Conservation (phyloP, 1,140 invertebrate species). For the Heliothis subflexa region DNA sequence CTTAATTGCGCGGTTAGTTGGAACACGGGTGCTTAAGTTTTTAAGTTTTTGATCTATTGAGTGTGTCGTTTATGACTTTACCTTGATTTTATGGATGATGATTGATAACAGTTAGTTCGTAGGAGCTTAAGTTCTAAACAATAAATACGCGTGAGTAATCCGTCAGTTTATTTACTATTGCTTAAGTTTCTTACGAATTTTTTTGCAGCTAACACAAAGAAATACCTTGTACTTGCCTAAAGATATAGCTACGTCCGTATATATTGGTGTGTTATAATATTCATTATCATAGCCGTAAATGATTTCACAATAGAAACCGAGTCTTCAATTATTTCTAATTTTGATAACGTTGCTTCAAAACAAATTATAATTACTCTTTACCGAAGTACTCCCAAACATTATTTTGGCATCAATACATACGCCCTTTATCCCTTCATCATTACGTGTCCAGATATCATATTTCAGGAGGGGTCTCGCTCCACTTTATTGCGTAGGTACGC, state of each 20-base stretch:
- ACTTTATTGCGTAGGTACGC: constrained; percentile 32
- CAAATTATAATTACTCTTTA: neutral
- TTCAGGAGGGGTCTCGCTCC: neutral
- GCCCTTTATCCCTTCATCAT: constrained; percentile 4
- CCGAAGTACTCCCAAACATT: neutral
- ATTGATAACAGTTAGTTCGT: neutral
- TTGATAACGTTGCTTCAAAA: neutral
- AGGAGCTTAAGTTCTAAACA: too few species aligned
- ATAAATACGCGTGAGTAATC: too few species aligned
- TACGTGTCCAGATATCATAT: constrained; percentile 30
- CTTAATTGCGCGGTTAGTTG: constrained; percentile 34
- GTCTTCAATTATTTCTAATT: too few species aligned
- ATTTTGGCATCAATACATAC: neutral
- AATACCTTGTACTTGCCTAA: too few species aligned
- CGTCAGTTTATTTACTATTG: too few species aligned
- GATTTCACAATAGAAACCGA: too few species aligned
- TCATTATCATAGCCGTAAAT: too few species aligned
- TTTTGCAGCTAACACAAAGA: too few species aligned
- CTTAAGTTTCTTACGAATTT: too few species aligned
- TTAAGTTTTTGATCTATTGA: constrained; percentile 8
- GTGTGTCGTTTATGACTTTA: neutral
- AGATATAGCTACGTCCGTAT: too few species aligned
- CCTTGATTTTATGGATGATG: neutral
- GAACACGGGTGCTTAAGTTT: neutral
- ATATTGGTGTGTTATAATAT: too few species aligned